Percentiles rank a stretch among this genome's conserved stretches.
Evolutionary conservation across 2,113 vertebrate species (phyloP).

Genomic region (Myocastor coypus): DNA sequence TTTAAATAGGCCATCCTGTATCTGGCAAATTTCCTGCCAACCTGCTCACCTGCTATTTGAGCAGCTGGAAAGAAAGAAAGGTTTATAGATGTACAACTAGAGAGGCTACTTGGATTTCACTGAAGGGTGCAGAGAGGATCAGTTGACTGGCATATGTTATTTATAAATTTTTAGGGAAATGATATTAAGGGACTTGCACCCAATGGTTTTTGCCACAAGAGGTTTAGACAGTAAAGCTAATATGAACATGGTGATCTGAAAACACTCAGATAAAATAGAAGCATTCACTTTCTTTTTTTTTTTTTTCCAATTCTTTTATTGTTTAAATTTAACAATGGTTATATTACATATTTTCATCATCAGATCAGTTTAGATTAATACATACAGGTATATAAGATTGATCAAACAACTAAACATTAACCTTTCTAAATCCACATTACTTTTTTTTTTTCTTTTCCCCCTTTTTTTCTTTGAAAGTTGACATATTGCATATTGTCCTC

Average conservation of each 20-base stretch:
- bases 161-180: constrained; percentile 45
- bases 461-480: too few species aligned
- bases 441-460: too few species aligned
- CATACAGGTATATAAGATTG: too few species aligned
- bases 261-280: not conserved
- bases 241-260: not conserved
- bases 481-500: too few species aligned
- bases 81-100: not conserved
- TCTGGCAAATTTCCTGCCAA: constrained; percentile 40
- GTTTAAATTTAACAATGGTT: too few species aligned
- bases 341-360: too few species aligned
- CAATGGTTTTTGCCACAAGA: not conserved
- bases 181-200: not conserved
- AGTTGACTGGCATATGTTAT: not conserved
- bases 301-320: too few species aligned
- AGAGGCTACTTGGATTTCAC: constrained; percentile 41
- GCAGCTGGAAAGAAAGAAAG: constrained; percentile 30
- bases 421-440: too few species aligned
- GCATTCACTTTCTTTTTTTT: too few species aligned
- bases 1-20: constrained; percentile 9
- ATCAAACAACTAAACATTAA: too few species aligned
- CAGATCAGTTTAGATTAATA: too few species aligned
- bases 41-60: constrained; percentile 56
- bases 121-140: not conserved
- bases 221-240: not conserved